phyloP scores from a whole-genome alignment of 2,888 invertebrate species.

The Pelosia muscerda region DNA sequence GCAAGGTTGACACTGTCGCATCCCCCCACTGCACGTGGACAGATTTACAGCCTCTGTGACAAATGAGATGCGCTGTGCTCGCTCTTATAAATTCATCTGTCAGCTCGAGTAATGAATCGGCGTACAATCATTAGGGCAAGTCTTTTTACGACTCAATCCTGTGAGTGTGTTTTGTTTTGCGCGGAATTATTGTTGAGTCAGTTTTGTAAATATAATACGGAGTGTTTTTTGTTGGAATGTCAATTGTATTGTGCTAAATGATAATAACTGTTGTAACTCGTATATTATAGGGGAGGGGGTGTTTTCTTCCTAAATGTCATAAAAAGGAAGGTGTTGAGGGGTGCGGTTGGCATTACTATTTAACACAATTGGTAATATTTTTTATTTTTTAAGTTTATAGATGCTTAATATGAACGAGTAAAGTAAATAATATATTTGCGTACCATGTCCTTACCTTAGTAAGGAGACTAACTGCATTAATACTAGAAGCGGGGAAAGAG shows the following conservation, averaged over 20 bases:
- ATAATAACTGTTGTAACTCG: neutral
- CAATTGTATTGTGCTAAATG: neutral
- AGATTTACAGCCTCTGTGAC: constrained; percentile 56
- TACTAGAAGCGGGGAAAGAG: too few relatives aligned
- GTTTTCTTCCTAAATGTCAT: too few relatives aligned
- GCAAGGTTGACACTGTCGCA: constrained; percentile 13
- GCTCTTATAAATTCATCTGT: constrained; percentile 72
- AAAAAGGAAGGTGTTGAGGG: too few relatives aligned
- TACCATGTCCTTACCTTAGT: too few relatives aligned
- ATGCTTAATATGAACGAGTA: too few relatives aligned
- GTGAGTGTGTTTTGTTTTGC: constrained; percentile 19
- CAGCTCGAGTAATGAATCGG: constrained; percentile 69
- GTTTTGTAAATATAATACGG: neutral
- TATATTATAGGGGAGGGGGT: neutral
- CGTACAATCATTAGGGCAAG: constrained; percentile 57
- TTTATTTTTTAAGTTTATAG: too few relatives aligned
- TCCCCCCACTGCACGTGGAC: constrained; percentile 35
- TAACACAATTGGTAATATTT: too few relatives aligned
- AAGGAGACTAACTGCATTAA: too few relatives aligned
- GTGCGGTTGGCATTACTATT: too few relatives aligned
- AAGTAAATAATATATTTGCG: too few relatives aligned
- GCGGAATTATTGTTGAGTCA: constrained; percentile 26
- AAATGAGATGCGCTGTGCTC: constrained; percentile 58
- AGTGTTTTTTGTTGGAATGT: neutral
- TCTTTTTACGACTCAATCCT: constrained; percentile 51